phyloP scores from a whole-genome alignment of 1,140 invertebrate species.

The Trypoxylus dichotomus region DNA sequence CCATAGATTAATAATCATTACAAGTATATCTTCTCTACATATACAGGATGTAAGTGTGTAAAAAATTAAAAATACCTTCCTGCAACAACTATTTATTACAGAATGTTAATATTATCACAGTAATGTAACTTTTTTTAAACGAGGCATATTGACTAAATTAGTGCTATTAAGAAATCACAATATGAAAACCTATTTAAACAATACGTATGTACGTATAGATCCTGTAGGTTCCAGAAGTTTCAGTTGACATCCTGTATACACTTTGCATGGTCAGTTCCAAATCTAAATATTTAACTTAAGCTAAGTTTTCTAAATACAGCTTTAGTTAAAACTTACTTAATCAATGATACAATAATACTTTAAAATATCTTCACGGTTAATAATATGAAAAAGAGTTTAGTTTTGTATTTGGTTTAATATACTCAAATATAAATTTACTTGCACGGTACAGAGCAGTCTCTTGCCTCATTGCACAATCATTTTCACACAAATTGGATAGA shows the following conservation, averaged over 20 bases:
- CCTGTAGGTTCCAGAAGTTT: background rate
- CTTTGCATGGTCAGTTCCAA: background rate
- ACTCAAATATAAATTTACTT: constrained; percentile 23
- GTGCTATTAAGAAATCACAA: background rate
- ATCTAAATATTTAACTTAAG: constrained; percentile 17
- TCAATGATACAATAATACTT: constrained; percentile 14
- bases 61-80: constrained; percentile 10
- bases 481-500: constrained; percentile 12
- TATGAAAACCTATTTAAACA: background rate
- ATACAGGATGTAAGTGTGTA: background rate
- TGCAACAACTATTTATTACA: background rate
- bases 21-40: background rate
- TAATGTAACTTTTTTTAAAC: background rate
- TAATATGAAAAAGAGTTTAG: constrained; percentile 6
- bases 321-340: constrained; percentile 10
- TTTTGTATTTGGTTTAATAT: constrained; percentile 20
- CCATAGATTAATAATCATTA: constrained; percentile 2
- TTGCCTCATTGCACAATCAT: constrained; percentile 18
- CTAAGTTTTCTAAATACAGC: constrained; percentile 2
- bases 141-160: background rate
- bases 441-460: constrained; percentile 13
- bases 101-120: constrained; percentile 20
- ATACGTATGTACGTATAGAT: background rate
- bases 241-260: background rate
- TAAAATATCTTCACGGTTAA: constrained; percentile 11